Evolutionary conservation across 2,797 vertebrate genomes (phyloP).

Genomic region (Gallinago solitaria): DNA sequence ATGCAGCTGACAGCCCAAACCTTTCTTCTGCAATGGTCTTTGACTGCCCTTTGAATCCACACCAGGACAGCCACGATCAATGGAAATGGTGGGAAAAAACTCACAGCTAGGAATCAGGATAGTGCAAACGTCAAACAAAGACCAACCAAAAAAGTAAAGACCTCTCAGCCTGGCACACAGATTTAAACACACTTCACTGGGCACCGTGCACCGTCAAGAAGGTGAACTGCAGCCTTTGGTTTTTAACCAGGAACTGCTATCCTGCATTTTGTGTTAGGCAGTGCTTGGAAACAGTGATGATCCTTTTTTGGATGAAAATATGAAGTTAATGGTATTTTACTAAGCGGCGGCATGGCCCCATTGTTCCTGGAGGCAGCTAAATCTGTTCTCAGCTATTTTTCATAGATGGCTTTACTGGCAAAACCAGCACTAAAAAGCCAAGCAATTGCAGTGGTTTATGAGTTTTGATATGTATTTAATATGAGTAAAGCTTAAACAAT

Average conservation of each 20-base stretch:
- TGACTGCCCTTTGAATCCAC: not conserved
- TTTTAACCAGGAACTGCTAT: fast-evolving
- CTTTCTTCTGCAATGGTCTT: not conserved
- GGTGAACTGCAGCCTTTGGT: fast-evolving
- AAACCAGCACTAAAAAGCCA: not conserved
- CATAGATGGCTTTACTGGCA: not conserved
- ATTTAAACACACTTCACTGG: fast-evolving
- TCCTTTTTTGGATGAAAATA: not conserved
- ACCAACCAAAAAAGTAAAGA: not conserved
- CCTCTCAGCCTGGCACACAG: fast-evolving
- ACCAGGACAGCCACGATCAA: not conserved
- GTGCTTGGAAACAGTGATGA: fast-evolving
- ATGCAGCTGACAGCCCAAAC: not conserved
- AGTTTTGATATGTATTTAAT: not conserved
- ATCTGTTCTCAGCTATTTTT: not conserved
- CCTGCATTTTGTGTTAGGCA: fast-evolving
- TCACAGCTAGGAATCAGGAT: not conserved
- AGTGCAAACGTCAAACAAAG: not conserved
- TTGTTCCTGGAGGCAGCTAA: fast-evolving
- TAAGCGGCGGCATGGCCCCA: fast-evolving
- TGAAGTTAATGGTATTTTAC: not conserved
- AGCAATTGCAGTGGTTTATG: not conserved
- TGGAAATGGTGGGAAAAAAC: fast-evolving
- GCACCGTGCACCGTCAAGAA: fast-evolving
- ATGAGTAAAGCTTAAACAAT: not conserved